These are phyloP conservation scores for Glomeris marginata DNA, from an alignment of 2,888 invertebrate species.

Conservation along the genomic window DNA sequence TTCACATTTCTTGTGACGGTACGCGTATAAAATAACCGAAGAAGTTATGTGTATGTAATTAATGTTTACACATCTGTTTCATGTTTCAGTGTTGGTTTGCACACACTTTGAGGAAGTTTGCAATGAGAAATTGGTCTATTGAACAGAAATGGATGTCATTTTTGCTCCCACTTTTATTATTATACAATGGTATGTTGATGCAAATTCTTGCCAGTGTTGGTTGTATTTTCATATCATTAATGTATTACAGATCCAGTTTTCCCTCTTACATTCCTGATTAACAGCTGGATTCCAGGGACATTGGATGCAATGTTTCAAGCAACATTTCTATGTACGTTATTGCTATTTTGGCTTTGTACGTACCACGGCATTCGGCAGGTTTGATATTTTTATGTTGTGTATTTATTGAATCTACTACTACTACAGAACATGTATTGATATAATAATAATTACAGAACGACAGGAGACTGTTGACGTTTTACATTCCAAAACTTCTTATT, in stretches of 20 bases:
- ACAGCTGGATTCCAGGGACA: slow-evolving; percentile 83
- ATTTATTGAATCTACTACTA: neutral
- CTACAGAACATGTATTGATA: neutral
- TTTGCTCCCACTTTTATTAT: slow-evolving; percentile 65
- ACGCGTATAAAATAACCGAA: slow-evolving; percentile 34
- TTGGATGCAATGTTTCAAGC: slow-evolving; percentile 80
- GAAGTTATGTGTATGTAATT: slow-evolving; percentile 1
- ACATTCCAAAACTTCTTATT: slow-evolving; percentile 73
- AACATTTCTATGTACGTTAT: slow-evolving; percentile 67
- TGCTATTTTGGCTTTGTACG: slow-evolving; percentile 88
- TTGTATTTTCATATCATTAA: slow-evolving; percentile 6
- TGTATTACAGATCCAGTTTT: slow-evolving; percentile 71
- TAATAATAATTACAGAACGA: slow-evolving; percentile 51
- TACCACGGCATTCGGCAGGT: slow-evolving; percentile 91
- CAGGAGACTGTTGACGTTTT: slow-evolving; percentile 67
- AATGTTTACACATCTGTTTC: slow-evolving; percentile 15
- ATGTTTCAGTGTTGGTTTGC: slow-evolving; percentile 75
- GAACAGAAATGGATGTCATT: slow-evolving; percentile 94
- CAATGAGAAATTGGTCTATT: slow-evolving; percentile 85
- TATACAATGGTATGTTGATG: slow-evolving; percentile 65
- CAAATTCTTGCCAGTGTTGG: neutral
- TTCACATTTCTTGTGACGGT: slow-evolving; percentile 75
- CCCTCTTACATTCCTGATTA: slow-evolving; percentile 72
- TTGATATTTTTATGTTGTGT: slow-evolving; percentile 16
- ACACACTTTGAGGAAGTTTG: slow-evolving; percentile 70